Evolutionary conservation across 1,140 invertebrate genomes (phyloP).

Genomic region (Drosophila busckii): DNA sequence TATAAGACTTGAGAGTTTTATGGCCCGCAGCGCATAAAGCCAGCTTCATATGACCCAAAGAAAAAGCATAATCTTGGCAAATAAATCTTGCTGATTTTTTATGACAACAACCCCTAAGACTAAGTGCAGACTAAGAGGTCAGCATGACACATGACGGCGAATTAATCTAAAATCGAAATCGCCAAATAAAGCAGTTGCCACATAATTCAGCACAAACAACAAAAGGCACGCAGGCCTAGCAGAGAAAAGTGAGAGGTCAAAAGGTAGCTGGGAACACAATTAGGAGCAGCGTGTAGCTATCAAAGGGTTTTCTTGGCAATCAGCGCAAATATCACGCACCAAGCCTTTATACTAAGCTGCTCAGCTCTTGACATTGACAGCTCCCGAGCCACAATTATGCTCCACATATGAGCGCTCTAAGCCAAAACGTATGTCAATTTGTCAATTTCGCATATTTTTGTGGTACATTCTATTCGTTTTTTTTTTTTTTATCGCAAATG

Average conservation of each 20-base stretch:
- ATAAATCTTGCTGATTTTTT: slow-evolving; percentile 35
- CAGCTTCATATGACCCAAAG: slow-evolving; percentile 7
- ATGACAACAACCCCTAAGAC: slow-evolving; percentile 10
- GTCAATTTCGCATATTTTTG: slow-evolving; percentile 69
- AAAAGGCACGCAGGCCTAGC: slow-evolving; percentile 27
- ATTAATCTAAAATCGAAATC: slow-evolving; percentile 48
- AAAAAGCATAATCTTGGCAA: slow-evolving; percentile 37
- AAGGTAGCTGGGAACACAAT: background rate
- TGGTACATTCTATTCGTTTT: slow-evolving; percentile 19
- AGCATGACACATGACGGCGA: slow-evolving; percentile 35
- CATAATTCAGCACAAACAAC: slow-evolving; percentile 49
- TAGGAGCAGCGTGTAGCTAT: slow-evolving; percentile 13
- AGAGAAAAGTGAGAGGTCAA: background rate
- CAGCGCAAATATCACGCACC: slow-evolving; percentile 49
- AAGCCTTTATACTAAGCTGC: slow-evolving; percentile 38
- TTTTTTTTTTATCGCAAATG: slow-evolving; percentile 40
- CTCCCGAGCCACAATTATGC: slow-evolving; percentile 51
- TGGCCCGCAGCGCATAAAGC: slow-evolving; percentile 35
- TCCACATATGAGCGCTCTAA: slow-evolving; percentile 21
- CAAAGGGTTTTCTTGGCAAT: slow-evolving; percentile 47
- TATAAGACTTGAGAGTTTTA: slow-evolving; percentile 48
- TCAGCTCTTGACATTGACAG: slow-evolving; percentile 26
- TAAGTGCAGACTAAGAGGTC: background rate
- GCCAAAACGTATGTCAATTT: slow-evolving; percentile 72
- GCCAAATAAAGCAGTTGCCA: slow-evolving; percentile 39